A percentile compares a stretch with the other conserved stretches of the same genome.
Evolutionary conservation across 2,797 vertebrate species (phyloP).

Genomic region (Sebastes iracundus): DNA sequence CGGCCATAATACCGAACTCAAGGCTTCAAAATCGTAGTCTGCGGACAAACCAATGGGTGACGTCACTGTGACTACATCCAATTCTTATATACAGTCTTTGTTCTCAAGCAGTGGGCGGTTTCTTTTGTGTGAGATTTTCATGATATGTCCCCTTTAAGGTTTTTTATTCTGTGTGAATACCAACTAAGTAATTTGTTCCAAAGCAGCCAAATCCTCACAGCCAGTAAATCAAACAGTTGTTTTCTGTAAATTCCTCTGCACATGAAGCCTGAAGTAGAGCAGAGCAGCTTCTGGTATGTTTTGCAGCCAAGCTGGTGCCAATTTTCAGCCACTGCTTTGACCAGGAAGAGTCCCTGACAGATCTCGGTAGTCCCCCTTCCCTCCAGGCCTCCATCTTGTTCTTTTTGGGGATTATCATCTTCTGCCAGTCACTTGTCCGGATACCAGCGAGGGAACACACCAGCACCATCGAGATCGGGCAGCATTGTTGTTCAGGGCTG

Average conservation of each 20-base stretch:
- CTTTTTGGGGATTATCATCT: conserved; percentile 58
- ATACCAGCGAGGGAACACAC: conserved; percentile 57
- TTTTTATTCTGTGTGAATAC: not conserved
- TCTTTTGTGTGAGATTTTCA: not conserved
- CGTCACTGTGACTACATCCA: too few species aligned
- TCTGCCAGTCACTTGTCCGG: conserved; percentile 72
- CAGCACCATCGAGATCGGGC: conserved; percentile 41
- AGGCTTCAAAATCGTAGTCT: too few species aligned
- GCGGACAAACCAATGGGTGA: too few species aligned
- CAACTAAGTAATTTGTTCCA: not conserved
- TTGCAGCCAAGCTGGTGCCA: conserved; percentile 40
- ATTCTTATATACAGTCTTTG: too few species aligned
- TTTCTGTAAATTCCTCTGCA: conserved; percentile 61
- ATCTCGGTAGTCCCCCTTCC: conserved; percentile 50
- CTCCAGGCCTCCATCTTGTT: conserved; percentile 6
- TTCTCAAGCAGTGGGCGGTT: too few species aligned
- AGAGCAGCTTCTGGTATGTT: conserved; percentile 34
- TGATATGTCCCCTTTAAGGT: not conserved
- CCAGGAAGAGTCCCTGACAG: conserved; percentile 69
- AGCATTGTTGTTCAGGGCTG: conserved; percentile 28
- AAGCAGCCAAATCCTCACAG: conserved; percentile 6
- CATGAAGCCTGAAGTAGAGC: not conserved
- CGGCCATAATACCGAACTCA: rapidly evolving
- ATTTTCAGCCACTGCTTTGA: conserved; percentile 62
- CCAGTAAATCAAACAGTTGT: not conserved